Conservation (phyloP, 2,797 vertebrate genomes). For the Sebastes minor region DNA sequence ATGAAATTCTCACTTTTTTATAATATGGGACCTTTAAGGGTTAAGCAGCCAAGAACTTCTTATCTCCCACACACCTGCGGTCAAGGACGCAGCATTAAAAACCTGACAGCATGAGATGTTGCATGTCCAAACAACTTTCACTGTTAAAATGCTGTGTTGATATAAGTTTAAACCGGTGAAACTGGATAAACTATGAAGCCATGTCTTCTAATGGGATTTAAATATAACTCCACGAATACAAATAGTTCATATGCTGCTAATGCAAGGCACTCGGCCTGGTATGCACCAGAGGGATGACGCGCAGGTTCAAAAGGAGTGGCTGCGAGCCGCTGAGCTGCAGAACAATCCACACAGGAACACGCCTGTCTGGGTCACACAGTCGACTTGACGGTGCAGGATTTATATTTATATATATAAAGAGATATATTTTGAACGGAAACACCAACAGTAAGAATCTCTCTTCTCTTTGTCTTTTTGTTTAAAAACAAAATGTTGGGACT, state of each 20-base stretch:
- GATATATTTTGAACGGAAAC: neutral
- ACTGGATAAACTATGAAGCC: neutral
- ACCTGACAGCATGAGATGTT: neutral
- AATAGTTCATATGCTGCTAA: neutral
- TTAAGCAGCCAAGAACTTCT: too few relatives aligned
- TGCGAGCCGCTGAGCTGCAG: neutral
- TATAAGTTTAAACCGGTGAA: neutral
- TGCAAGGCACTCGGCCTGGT: neutral
- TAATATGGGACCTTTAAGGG: too few relatives aligned
- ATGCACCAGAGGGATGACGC: too few relatives aligned
- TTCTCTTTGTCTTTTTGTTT: neutral
- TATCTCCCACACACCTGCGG: too few relatives aligned
- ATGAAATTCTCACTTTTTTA: too few relatives aligned
- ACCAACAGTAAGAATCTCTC: neutral
- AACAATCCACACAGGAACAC: neutral
- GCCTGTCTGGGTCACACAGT: neutral
- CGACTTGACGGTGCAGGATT: neutral
- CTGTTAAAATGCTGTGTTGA: neutral
- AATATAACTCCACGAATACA: too few relatives aligned
- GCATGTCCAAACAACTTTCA: neutral
- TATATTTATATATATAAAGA: too few relatives aligned
- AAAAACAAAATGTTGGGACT: neutral
- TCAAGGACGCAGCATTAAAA: neutral
- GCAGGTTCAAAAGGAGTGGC: neutral
- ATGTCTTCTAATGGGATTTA: too few relatives aligned